phyloP scores from a whole-genome alignment of 1,140 invertebrate species.

The Daktulosphaira vitifoliae region DNA sequence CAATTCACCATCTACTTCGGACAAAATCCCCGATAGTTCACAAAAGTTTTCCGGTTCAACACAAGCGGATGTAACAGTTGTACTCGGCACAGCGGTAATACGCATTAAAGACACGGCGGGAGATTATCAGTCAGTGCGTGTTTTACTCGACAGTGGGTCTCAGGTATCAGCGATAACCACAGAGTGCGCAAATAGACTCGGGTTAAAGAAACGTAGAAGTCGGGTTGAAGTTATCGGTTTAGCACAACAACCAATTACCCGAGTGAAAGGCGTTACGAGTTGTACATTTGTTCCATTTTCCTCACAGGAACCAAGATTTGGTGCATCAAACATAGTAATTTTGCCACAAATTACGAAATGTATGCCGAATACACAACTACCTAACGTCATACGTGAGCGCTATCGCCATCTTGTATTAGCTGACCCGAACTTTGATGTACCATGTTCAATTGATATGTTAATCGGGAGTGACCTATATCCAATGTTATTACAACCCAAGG shows the following conservation, averaged over 20 bases:
- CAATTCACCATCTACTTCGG: not conserved
- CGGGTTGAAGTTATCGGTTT: not conserved
- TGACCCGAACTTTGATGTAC: conserved; percentile 12
- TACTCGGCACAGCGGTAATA: not conserved
- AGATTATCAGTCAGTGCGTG: not conserved
- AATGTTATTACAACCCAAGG: not conserved
- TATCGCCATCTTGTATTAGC: conserved; percentile 2
- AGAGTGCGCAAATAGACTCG: not conserved
- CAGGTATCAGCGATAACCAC: not conserved
- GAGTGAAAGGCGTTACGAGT: not conserved
- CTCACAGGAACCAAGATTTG: not conserved
- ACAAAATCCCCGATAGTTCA: not conserved
- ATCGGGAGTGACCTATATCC: not conserved
- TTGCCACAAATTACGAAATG: not conserved
- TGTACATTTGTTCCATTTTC: not conserved
- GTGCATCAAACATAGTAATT: not conserved
- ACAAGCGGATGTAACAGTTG: not conserved
- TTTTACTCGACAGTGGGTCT: not conserved
- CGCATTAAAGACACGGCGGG: not conserved
- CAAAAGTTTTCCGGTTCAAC: not conserved
- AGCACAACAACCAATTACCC: not conserved
- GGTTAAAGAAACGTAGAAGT: not conserved
- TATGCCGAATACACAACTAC: not conserved
- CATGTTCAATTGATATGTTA: not conserved
- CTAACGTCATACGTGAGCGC: not conserved